Conservation (phyloP, 2,888 invertebrate species). For the Ctenicera cuprea region DNA sequence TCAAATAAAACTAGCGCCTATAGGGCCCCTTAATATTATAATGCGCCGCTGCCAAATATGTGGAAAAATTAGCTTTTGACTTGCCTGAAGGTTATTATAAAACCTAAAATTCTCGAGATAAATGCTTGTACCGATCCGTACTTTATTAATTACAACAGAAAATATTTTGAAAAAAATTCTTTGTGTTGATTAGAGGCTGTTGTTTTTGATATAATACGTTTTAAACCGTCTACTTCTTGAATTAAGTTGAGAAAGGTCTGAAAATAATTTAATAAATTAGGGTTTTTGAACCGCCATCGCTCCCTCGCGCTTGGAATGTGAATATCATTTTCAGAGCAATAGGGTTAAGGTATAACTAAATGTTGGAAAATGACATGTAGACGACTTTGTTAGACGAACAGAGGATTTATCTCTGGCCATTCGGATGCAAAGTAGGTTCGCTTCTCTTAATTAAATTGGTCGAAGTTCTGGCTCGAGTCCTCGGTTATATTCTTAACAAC, state of each 20-base stretch:
- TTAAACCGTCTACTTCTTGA: background rate
- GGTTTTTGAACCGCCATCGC: background rate
- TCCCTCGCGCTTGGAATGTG: background rate
- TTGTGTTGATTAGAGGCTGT: too few relatives aligned
- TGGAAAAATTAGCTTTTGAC: too few relatives aligned
- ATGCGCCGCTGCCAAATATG: too few relatives aligned
- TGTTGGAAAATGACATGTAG: conserved; percentile 45
- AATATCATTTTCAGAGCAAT: conserved; percentile 26
- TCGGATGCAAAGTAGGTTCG: conserved; percentile 65
- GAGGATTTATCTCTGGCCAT: conserved; percentile 56
- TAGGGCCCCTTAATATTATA: too few relatives aligned
- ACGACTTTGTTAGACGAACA: conserved; percentile 50
- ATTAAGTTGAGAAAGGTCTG: background rate
- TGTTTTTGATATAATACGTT: background rate
- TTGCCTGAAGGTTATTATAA: too few relatives aligned
- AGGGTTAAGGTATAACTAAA: conserved; percentile 35
- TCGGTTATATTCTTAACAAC: conserved; percentile 51
- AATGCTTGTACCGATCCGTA: too few relatives aligned
- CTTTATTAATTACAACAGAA: too few relatives aligned
- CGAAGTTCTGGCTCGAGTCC: conserved; percentile 51
- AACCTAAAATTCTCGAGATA: too few relatives aligned
- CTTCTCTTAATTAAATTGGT: conserved; percentile 65
- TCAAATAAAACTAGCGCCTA: too few relatives aligned
- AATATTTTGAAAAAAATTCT: too few relatives aligned
- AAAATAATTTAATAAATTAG: conserved; percentile 4